phyloP scores from a whole-genome alignment of 2,888 invertebrate genomes.

The Syrphus vitripennis region DNA sequence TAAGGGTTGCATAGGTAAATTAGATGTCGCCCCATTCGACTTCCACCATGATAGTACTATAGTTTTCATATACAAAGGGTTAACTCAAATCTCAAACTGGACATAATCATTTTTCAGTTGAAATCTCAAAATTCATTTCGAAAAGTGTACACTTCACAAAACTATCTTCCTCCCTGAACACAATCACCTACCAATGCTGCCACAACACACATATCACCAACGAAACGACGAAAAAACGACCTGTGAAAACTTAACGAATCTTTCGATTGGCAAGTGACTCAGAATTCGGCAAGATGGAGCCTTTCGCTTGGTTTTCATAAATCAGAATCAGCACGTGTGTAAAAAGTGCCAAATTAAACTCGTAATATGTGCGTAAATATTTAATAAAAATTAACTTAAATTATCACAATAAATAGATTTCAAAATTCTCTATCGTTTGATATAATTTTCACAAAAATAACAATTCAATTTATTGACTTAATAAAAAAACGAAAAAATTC shows the following conservation, averaged over 20 bases:
- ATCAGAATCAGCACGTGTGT: conserved; percentile 81
- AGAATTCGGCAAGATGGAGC: conserved; percentile 80
- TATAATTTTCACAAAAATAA: background rate
- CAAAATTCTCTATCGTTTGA: conserved; percentile 53
- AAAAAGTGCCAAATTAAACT: conserved; percentile 81
- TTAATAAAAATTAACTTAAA: conserved; percentile 53
- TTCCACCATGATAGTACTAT: too few relatives aligned
- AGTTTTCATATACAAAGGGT: too few relatives aligned
- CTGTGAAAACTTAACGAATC: conserved; percentile 73
- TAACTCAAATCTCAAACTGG: too few relatives aligned
- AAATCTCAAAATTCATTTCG: too few relatives aligned
- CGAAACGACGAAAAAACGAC: conserved; percentile 54
- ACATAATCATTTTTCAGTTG: too few relatives aligned
- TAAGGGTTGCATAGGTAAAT: too few relatives aligned
- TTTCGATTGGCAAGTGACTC: conserved; percentile 75
- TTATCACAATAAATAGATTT: conserved; percentile 38
- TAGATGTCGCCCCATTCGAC: too few relatives aligned
- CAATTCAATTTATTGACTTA: background rate
- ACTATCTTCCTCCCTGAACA: too few relatives aligned
- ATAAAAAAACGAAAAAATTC: conserved; percentile 13
- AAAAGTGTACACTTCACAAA: too few relatives aligned
- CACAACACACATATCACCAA: background rate
- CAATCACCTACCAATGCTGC: conserved; percentile 4
- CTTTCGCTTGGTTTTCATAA: conserved; percentile 81
- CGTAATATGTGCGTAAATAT: conserved; percentile 80